These are phyloP conservation scores for Dipodomys ordii DNA, from an alignment of 2,113 vertebrate species.

Conservation along the genomic window DNA sequence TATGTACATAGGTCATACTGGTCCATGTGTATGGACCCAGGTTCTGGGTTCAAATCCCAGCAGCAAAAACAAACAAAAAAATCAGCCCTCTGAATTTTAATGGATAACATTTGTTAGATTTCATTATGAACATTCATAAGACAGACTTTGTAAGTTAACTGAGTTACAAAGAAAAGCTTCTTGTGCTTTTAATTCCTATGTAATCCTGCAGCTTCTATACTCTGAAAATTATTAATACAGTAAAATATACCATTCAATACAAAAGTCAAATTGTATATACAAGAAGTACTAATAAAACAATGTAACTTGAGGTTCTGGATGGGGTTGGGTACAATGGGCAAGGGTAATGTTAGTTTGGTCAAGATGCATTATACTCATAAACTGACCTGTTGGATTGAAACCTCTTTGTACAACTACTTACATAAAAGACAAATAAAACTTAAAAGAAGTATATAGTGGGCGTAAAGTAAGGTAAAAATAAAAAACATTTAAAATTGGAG, in stretches of 20 bases:
- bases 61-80: neutral
- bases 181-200: neutral
- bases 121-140: neutral
- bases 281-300: neutral
- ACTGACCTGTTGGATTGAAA: too few relatives aligned
- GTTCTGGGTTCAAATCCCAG: too few relatives aligned
- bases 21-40: too few relatives aligned
- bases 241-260: neutral
- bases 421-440: too few relatives aligned
- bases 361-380: too few relatives aligned
- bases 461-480: constrained; percentile 9
- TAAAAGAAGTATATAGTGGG: neutral
- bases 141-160: neutral
- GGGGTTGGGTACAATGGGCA: too few relatives aligned
- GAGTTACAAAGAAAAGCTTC: constrained; percentile 21
- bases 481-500: neutral
- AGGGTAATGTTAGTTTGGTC: too few relatives aligned
- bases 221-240: neutral
- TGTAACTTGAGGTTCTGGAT: too few relatives aligned
- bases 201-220: neutral
- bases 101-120: neutral
- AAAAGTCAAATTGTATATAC: constrained; percentile 9
- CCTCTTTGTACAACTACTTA: too few relatives aligned
- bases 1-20: neutral
- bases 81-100: neutral